These are phyloP conservation scores for Lepidochitona cinerea DNA, from an alignment of 2,888 invertebrate species.

Conservation along the genomic window DNA sequence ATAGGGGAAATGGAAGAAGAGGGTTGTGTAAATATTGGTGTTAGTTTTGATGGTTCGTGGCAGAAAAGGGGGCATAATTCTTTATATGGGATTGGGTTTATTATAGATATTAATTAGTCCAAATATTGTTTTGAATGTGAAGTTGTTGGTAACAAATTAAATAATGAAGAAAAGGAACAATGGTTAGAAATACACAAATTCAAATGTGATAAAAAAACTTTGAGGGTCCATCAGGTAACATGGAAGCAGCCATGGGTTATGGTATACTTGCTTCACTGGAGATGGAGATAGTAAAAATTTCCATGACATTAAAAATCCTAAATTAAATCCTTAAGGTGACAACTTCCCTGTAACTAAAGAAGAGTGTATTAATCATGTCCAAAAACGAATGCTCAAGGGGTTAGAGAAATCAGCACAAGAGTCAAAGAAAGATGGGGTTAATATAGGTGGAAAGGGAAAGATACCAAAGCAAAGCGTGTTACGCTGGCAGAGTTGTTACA, in stretches of 20 bases:
- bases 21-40: background rate
- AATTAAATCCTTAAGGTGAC: conserved; percentile 7
- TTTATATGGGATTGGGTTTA: background rate
- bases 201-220: conserved; percentile 7
- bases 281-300: conserved; percentile 12
- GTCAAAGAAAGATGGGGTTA: background rate
- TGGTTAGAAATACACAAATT: background rate
- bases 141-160: conserved; percentile 7
- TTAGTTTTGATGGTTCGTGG: background rate
- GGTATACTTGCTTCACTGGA: conserved; percentile 5
- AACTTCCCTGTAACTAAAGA: background rate
- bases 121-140: conserved; percentile 12
- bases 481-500: background rate
- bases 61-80: background rate
- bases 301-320: background rate
- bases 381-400: conserved; percentile 10
- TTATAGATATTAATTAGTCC: background rate
- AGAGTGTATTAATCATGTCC: conserved; percentile 14
- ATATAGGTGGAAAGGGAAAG: background rate
- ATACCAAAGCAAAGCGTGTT: background rate
- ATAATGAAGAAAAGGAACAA: background rate
- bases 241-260: conserved; percentile 11
- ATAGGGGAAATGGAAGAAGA: background rate
- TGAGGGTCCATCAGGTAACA: conserved; percentile 3
- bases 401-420: background rate